Conservation (phyloP, 2,113 vertebrate genomes). For the Mesembrinibis cayennensis region DNA sequence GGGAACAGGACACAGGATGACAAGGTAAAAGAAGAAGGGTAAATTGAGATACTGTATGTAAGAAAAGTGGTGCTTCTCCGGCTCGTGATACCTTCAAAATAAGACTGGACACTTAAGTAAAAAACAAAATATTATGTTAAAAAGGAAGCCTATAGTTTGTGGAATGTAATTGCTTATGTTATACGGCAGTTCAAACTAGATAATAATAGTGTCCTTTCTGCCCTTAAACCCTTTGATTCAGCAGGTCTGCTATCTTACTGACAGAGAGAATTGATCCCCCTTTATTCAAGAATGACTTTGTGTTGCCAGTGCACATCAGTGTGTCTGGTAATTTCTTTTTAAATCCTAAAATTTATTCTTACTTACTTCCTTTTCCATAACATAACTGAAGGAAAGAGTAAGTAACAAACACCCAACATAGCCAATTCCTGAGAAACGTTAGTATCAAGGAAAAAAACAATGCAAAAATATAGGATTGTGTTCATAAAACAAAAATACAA, state of each 20-base stretch:
- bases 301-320: not conserved
- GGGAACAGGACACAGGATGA: rapidly evolving
- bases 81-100: not conserved
- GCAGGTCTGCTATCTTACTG: not conserved
- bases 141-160: not conserved
- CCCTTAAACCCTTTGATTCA: not conserved
- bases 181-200: not conserved
- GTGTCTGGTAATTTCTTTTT: not conserved
- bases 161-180: not conserved
- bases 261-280: not conserved
- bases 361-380: not conserved
- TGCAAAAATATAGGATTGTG: not conserved
- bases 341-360: not conserved
- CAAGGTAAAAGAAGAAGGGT: not conserved
- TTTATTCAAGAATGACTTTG: not conserved
- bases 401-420: not conserved
- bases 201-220: not conserved
- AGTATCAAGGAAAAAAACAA: not conserved
- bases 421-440: not conserved
- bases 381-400: not conserved
- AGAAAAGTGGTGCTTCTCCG: not conserved
- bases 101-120: not conserved
- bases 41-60: not conserved
- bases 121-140: not conserved
- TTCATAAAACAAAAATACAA: conserved; percentile 5